phyloP scores from a whole-genome alignment of 2,113 vertebrate species.

The Istiophorus platypterus region DNA sequence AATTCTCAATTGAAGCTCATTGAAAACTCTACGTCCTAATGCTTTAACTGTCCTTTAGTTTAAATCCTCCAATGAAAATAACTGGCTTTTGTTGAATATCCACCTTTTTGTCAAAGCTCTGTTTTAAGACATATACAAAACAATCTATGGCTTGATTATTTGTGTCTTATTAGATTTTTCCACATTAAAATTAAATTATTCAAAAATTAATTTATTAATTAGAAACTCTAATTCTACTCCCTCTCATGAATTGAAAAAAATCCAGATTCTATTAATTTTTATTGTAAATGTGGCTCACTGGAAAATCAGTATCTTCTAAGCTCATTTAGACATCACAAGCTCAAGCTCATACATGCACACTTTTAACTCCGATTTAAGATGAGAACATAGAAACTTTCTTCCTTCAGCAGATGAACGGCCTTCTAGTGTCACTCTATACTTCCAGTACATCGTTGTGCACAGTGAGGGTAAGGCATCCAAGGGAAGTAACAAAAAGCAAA shows the following conservation, averaged over 20 bases:
- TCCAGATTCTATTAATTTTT: neutral
- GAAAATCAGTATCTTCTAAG: neutral
- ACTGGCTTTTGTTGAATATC: neutral
- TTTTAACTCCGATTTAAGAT: neutral
- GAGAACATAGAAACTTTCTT: conserved; percentile 1
- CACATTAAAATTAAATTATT: neutral
- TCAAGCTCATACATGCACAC: neutral
- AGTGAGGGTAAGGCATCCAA: conserved; percentile 26
- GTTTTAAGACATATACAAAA: neutral
- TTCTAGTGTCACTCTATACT: neutral
- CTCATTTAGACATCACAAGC: neutral
- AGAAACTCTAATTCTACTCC: neutral
- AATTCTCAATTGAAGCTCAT: neutral
- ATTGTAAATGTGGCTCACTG: neutral
- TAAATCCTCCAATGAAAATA: neutral
- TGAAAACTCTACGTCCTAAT: neutral
- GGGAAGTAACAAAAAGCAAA: neutral
- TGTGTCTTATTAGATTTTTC: neutral
- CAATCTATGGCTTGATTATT: neutral
- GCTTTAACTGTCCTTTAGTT: conserved; percentile 1
- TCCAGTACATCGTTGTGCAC: conserved; percentile 3
- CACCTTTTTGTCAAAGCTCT: neutral
- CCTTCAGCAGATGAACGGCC: neutral
- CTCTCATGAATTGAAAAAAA: neutral
- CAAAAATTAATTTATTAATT: neutral